A percentile compares a stretch with the other conserved stretches of the same genome.
Evolutionary conservation across 2,888 invertebrate species (phyloP).

Genomic region (Petrolisthes manimaculis): DNA sequence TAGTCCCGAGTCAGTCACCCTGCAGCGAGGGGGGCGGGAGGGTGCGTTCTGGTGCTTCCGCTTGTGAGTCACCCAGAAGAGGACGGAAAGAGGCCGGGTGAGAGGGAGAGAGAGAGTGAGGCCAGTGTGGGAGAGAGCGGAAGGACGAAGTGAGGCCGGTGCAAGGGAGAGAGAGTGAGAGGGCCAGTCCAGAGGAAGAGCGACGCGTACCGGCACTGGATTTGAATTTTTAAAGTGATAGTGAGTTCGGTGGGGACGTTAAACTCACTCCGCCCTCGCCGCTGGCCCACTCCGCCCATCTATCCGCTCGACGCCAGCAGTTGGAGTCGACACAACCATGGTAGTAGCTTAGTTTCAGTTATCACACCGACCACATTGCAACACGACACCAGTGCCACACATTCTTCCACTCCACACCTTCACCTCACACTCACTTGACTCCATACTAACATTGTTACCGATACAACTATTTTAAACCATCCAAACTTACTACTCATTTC

Average conservation of each 20-base stretch:
- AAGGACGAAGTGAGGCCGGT: background rate
- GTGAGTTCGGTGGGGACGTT: background rate
- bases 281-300: background rate
- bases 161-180: slow-evolving; percentile 6
- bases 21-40: background rate
- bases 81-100: background rate
- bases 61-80: background rate
- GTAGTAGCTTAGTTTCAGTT: no score
- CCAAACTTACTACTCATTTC: no score
- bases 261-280: background rate
- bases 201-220: background rate
- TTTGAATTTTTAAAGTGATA: background rate
- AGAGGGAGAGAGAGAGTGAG: background rate
- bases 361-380: no score
- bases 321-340: no score
- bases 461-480: no score
- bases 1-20: slow-evolving; percentile 33
- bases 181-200: background rate
- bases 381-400: no score
- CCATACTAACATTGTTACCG: no score
- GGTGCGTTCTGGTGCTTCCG: background rate
- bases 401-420: no score
- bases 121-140: background rate
- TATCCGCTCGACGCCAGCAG: background rate
- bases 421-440: no score